Evolutionary conservation across 64 coral and sea anemone species (phyloP).

Genomic region (Actinia equina): DNA sequence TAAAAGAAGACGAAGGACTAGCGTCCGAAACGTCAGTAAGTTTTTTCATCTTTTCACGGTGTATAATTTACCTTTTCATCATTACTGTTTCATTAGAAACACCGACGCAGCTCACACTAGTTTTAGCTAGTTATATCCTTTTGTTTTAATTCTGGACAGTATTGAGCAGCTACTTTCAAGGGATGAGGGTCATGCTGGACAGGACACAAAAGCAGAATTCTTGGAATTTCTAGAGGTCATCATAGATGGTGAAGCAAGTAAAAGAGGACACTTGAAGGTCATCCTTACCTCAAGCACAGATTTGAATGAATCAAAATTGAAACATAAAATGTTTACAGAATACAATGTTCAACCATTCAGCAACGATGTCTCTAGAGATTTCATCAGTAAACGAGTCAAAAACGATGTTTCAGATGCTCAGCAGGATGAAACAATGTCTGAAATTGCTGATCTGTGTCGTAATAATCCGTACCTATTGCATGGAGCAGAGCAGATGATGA

Average conservation of each 20-base stretch:
- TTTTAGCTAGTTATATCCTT: too few species aligned
- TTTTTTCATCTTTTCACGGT: too few species aligned
- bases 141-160: constrained; percentile 35
- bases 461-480: constrained; percentile 27
- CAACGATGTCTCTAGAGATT: neutral
- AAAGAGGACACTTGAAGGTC: constrained; percentile 1
- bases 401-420: neutral
- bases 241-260: neutral
- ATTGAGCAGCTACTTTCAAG: constrained; percentile 26
- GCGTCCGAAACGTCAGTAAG: too few species aligned
- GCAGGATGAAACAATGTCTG: neutral
- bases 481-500: constrained; percentile 18
- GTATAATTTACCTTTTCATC: too few species aligned
- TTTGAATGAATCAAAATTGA: neutral
- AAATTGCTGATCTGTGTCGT: neutral
- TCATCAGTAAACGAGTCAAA: neutral
- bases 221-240: neutral
- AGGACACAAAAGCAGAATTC: neutral
- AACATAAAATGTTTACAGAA: neutral
- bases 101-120: too few species aligned
- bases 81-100: too few species aligned
- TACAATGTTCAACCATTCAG: constrained; percentile 3
- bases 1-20: too few species aligned
- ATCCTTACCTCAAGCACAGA: constrained; percentile 21
- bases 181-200: neutral